Base-by-base conservation (phyloP, 1,140 invertebrate species). In the Sesamia nonagrioides region DNA sequence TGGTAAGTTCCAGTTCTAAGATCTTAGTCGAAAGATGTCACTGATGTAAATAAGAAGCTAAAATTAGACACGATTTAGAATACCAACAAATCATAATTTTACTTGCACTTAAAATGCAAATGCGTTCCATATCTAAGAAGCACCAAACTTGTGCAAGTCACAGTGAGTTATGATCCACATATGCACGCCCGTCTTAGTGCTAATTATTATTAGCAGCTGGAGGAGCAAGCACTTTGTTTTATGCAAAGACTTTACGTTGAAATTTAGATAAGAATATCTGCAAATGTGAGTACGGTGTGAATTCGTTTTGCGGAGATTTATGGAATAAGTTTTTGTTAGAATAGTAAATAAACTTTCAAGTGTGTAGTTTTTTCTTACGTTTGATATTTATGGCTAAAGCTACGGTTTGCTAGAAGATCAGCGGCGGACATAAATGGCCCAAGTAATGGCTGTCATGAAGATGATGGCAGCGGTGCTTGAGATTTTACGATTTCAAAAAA, bases 201-300 rank as follows among this genome's bases (percentile, higher is more conserved):
- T 58, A 27, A 18, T 17, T 21, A 18, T 42, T 42, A 42, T 42
- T 40, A 63, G n/a, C 61, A 40, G 35, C 61, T 42, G 40, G n/a
- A 9, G 17, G 15, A 63, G 15, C 35, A 35, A 63, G 33, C 35
- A 61, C 60, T 63, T 63, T 63, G 60, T 40, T 40, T n/a, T 63
- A 63, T 35, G 35, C n/a, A 7, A 18, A 2, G 61, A 11, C 17
- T 56, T 58, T 15, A 33, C 0, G 6, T 33, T 21, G 37, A 66
- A 42, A 18, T 66, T 66, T 37, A 40, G 37, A 66, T 37, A 66
- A 8, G 17, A 66, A 42, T 42, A 27, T 58, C 27, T 56, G 9
- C 7, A n/a, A 63, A 42, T 42, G 17, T 42, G 17, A 42, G 17
- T n/a, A n/a, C 56, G 13, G 2, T 42, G 17, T 17, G 37, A 42